A percentile compares a stretch with the other conserved stretches of the same genome.
These are phyloP conservation scores for Phortica okadai DNA, from an alignment of 2,888 invertebrate genomes.

Conservation along the genomic window DNA sequence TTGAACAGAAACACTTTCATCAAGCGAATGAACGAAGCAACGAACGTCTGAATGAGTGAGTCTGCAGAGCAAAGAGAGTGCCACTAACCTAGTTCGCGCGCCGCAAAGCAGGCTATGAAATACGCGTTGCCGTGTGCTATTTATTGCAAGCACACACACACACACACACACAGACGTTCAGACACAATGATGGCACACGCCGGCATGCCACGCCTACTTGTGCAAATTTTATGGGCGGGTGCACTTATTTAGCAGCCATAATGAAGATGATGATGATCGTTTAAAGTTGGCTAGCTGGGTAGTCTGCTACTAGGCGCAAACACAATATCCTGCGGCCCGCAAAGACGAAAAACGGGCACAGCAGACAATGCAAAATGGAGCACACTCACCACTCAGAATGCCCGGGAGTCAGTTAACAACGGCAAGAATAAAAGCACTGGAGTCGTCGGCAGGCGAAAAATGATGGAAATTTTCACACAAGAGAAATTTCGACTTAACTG, in stretches of 20 bases:
- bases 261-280: too few relatives aligned
- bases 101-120: slow-evolving; percentile 29
- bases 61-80: slow-evolving; percentile 38
- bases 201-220: slow-evolving; percentile 20
- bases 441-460: too few relatives aligned
- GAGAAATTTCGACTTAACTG: too few relatives aligned
- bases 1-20: slow-evolving; percentile 63
- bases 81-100: slow-evolving; percentile 67
- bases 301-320: too few relatives aligned
- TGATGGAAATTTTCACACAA: too few relatives aligned
- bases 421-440: neutral
- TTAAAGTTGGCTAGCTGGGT: too few relatives aligned
- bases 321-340: neutral
- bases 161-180: neutral
- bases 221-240: too few relatives aligned
- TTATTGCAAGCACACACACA: slow-evolving; percentile 36
- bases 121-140: slow-evolving; percentile 34
- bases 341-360: neutral
- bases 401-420: neutral
- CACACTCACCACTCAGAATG: neutral
- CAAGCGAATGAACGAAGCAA: slow-evolving; percentile 46
- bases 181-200: neutral
- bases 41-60: slow-evolving; percentile 43
- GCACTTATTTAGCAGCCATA: too few relatives aligned
- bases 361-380: slow-evolving; percentile 5